Evolutionary conservation across 2,113 vertebrate genomes (phyloP).

Genomic region (Hemiprocne comata): DNA sequence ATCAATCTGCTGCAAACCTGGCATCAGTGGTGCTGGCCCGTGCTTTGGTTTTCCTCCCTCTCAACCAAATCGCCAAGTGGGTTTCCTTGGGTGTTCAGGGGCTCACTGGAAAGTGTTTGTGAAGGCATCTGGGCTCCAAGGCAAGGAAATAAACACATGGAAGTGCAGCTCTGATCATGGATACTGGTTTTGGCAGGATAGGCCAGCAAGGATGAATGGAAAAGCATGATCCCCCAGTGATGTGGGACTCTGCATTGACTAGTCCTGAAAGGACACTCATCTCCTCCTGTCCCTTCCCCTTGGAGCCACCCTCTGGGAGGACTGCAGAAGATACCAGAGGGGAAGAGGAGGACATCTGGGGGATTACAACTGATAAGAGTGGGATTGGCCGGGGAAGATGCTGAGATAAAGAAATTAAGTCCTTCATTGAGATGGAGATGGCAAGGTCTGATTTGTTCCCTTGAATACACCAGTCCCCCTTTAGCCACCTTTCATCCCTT

Average conservation of each 20-base stretch:
- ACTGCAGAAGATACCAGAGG: not conserved
- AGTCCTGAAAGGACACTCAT: not conserved
- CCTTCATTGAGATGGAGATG: not conserved
- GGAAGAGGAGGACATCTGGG: not conserved
- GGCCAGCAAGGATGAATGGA: not conserved
- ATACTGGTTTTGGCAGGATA: not conserved
- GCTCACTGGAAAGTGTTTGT: not conserved
- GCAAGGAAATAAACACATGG: too few species aligned
- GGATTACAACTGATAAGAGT: not conserved
- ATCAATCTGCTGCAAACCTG: accelerated
- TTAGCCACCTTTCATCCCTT: not conserved
- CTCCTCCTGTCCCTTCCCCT: not conserved
- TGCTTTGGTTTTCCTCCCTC: not conserved
- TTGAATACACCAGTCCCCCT: not conserved
- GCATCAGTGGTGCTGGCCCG: accelerated
- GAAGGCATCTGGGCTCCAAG: not conserved
- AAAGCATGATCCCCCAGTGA: not conserved
- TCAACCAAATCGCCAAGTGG: accelerated
- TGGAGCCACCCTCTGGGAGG: not conserved
- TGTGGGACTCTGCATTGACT: not conserved
- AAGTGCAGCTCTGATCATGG: not conserved
- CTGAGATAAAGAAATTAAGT: not conserved
- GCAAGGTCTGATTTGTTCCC: not conserved
- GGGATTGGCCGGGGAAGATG: not conserved
- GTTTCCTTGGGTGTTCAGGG: not conserved